Evolutionary conservation across 2,797 vertebrate species (phyloP), one percentile per base, ranked within the genome.

Genomic region (Enteromius trimaculatus): DNA sequence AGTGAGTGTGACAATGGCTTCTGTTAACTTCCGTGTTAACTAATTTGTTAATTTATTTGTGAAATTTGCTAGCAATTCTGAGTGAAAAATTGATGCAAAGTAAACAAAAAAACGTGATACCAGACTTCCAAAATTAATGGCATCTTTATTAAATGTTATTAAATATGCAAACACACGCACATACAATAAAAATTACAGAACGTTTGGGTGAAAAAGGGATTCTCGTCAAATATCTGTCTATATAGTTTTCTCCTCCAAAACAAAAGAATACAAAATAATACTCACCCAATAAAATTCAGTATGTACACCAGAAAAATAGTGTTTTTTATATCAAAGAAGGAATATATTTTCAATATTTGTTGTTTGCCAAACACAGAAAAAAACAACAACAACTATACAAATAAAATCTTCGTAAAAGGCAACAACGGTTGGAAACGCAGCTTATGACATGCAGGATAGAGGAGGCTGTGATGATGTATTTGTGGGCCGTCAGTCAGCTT

Each of bases 241-340:
- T 82, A 77, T 80, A 85, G 62, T 79, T 39, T 13, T 86, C 55
- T 82, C 83, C 76, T 80, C 77, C 71, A 85, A 77, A 85, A 60
- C 31, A 74, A 76, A 81, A 62, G 5, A 55, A 69, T 81, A 80
- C 49, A 79, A 84, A 82, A 49, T 72, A 80, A 85, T 78, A 80
- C 89, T 91, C 90, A 91, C 85, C 89, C 91, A 92, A 91, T 90
- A 90, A 88, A 88, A 82, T 65, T 83, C 89, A 92, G 87, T 92
- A 95, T 94, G 91, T 95, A 94, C 93, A 94, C 91, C 91, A 90
- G 87, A 92, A 93, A 93, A 94, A 94, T 93, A 91, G 79, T 91
- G 78, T 64, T 92, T 92, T 92, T 88, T 80, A 92, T 93, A 90
- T 86, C 86, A 91, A 92, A 92, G 88, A 89, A 90, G 89, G 89